Evolutionary conservation across 2,113 vertebrate genomes (phyloP).

Genomic region (Lepus europaeus): DNA sequence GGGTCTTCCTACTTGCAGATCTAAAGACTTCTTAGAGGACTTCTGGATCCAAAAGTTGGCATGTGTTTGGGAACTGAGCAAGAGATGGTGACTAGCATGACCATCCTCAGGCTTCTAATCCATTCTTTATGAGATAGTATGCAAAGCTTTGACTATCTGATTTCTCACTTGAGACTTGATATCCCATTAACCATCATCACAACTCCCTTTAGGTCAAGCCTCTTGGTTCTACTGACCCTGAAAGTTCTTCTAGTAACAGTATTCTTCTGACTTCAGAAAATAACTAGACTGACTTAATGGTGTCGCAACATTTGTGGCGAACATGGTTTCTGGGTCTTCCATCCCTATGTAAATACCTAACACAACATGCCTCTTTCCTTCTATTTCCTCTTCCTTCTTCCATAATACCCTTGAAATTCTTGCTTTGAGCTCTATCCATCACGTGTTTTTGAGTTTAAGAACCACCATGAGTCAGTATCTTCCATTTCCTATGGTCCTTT

Average conservation of each 20-base stretch:
- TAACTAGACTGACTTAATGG: neutral
- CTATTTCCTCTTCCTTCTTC: neutral
- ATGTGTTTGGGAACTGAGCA: neutral
- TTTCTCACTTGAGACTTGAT: neutral
- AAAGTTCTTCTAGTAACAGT: neutral
- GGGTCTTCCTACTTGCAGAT: neutral
- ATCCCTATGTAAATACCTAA: neutral
- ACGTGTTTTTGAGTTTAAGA: neutral
- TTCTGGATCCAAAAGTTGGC: neutral
- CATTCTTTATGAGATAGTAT: neutral
- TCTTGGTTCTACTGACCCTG: neutral
- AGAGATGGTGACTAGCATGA: neutral
- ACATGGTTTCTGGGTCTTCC: neutral
- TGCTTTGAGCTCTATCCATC: neutral
- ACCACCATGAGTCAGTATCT: neutral
- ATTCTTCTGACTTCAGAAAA: neutral
- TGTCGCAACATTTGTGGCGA: neutral
- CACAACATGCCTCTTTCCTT: neutral
- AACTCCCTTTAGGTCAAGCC: neutral
- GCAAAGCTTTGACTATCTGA: neutral
- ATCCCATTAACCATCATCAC: neutral
- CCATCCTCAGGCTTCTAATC: neutral
- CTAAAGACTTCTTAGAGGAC: neutral
- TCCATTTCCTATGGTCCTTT: neutral
- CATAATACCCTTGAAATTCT: neutral